These are phyloP conservation scores for Muscicapa striata DNA, from an alignment of 2,797 vertebrate species.

Conservation along the genomic window DNA sequence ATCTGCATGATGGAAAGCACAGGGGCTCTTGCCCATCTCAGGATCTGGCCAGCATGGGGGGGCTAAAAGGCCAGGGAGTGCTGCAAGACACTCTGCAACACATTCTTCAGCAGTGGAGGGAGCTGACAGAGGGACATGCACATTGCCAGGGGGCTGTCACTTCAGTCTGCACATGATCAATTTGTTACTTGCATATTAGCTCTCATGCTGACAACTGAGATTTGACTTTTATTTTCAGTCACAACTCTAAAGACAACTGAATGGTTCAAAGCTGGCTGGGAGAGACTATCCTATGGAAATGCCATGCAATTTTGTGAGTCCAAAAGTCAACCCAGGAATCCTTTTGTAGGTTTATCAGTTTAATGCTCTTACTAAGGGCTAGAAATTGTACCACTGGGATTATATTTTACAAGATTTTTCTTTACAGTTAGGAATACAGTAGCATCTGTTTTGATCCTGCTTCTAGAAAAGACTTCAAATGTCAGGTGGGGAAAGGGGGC, in stretches of 20 bases:
- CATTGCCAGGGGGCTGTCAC: not conserved
- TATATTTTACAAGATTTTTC: not conserved
- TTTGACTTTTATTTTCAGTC: not conserved
- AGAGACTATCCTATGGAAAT: not conserved
- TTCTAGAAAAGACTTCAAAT: not conserved
- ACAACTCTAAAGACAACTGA: not conserved
- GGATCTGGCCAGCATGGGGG: not conserved
- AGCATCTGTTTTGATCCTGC: not conserved
- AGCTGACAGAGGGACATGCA: not conserved
- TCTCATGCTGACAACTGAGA: not conserved
- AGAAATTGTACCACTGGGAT: not conserved
- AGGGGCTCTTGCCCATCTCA: not conserved
- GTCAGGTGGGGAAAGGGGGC: rapidly evolving
- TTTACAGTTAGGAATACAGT: not conserved
- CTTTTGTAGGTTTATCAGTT: not conserved
- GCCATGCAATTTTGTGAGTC: not conserved
- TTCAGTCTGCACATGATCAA: not conserved
- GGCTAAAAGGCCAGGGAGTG: rapidly evolving
- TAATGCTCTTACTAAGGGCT: not conserved
- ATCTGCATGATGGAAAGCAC: not conserved
- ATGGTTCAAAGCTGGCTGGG: not conserved
- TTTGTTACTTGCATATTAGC: not conserved
- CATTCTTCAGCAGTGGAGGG: not conserved
- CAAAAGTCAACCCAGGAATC: constrained; percentile 15
- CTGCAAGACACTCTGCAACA: rapidly evolving